A percentile compares a stretch with the other conserved stretches of the same genome.
phyloP scores from a whole-genome alignment of 2,113 vertebrate species.

The Zingel zingel region DNA sequence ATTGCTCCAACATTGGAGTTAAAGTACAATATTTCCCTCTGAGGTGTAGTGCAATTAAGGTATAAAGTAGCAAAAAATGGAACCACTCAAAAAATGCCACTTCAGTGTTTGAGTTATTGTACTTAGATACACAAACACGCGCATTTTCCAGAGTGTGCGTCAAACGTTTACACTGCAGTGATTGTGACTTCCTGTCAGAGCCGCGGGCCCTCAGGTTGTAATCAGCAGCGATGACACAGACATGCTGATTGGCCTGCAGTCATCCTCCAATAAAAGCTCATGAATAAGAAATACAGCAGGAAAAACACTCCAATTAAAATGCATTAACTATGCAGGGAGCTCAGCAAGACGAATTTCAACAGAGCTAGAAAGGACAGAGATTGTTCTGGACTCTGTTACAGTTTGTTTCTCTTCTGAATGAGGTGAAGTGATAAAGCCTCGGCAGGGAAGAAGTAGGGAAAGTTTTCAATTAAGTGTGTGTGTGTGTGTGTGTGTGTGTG shows the following conservation, averaged over 20 bases:
- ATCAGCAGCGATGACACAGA: conserved; percentile 60
- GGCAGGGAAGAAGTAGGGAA: background rate
- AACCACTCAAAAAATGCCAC: background rate
- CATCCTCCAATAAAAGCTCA: conserved; percentile 73
- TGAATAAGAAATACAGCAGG: conserved; percentile 75
- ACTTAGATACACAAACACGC: background rate
- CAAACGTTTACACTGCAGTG: conserved; percentile 36
- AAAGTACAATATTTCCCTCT: background rate
- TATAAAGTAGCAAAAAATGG: background rate
- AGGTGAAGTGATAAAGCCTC: too few species aligned
- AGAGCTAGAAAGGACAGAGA: background rate
- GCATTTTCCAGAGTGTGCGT: conserved; percentile 45
- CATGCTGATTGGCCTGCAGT: conserved; percentile 62
- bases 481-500: conserved; percentile 16
- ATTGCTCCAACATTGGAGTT: background rate
- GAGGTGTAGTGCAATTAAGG: background rate
- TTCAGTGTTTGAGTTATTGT: background rate
- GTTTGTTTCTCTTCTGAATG: background rate
- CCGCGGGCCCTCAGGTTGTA: conserved; percentile 37
- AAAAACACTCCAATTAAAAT: conserved; percentile 76
- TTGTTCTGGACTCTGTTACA: background rate
- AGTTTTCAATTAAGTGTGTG: conserved; percentile 56
- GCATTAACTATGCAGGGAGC: conserved; percentile 71
- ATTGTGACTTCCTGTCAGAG: conserved; percentile 46
- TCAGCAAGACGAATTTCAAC: conserved; percentile 29